These are phyloP conservation scores for Encarsia formosa DNA, from an alignment of 2,888 invertebrate genomes.

Conservation along the genomic window DNA sequence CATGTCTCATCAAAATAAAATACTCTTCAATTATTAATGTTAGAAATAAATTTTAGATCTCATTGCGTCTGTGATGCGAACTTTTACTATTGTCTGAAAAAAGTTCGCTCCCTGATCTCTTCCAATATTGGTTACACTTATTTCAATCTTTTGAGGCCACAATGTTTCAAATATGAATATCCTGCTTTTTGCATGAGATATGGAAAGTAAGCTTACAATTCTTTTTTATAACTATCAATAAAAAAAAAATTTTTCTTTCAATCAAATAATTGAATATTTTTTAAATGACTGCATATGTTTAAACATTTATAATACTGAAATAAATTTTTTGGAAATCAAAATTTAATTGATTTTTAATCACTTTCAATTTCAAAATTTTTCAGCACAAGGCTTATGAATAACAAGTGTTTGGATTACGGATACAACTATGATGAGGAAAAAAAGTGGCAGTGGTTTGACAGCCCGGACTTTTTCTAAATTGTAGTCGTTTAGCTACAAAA, in stretches of 20 bases:
- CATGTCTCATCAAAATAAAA: too few relatives aligned
- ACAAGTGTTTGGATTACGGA: conserved; percentile 57
- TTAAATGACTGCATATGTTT: conserved; percentile 38
- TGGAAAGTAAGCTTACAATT: conserved; percentile 28
- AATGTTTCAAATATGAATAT: conserved; percentile 59
- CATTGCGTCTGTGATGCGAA: conserved; percentile 67
- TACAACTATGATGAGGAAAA: conserved; percentile 53
- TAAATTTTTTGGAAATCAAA: background rate
- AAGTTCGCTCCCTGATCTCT: conserved; percentile 56
- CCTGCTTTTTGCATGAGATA: conserved; percentile 32
- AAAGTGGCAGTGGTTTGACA: conserved; percentile 64
- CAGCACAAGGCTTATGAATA: conserved; percentile 25
- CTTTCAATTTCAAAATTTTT: too few relatives aligned
- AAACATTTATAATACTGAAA: background rate
- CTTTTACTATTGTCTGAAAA: conserved; percentile 65
- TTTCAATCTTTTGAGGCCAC: conserved; percentile 69
- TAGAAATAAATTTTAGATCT: conserved; percentile 55
- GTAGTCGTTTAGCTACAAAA: background rate
- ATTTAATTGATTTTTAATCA: conserved; percentile 6
- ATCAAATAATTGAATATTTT: conserved; percentile 45
- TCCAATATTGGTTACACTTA: conserved; percentile 65
- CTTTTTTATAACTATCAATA: too few relatives aligned
- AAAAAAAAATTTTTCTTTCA: conserved; percentile 24
- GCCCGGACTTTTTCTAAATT: conserved; percentile 49
- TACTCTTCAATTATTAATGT: too few relatives aligned